Evolutionary conservation across 2,888 invertebrate genomes (phyloP), one percentile per base, ranked within the genome.

Genomic region (Chloroclysta siterata): DNA sequence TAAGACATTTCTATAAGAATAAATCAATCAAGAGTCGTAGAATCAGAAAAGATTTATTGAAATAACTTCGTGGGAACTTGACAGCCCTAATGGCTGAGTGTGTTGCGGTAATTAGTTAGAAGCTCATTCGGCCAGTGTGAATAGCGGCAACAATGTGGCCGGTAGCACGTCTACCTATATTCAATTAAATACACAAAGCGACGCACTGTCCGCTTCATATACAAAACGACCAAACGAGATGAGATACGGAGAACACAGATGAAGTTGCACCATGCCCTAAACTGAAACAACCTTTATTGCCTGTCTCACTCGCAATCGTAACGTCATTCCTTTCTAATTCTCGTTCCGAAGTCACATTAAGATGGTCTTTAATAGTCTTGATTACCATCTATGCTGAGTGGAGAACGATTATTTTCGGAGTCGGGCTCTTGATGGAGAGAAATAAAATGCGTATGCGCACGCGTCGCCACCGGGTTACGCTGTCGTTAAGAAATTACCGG

Each of bases 391-490:
- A 87, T 85, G 87, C 82, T 89, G 90, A 91, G 92, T 91, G 90
- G 87, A 83, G 87, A 88, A 87, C 88, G 92, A 91, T 91, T 89
- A 92, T 91, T 92, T 44, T 88, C 82, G 82, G 87, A 86, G 89
- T 85, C 89, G 88, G 87, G 82, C 79, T 84, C 82, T 87, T 83
- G 88, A 87, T 85, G 86, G 82, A 84, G 85, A 84, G 88, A 87
- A 88, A 90, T 89, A 89, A 90, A 90, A 90, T 89, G 89, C 87
- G 87, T 87, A 80, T 81, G 89, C 89, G 90, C 91, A 89, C 90
- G 89, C 88, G 89, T 88, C 87, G 92, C 92, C 90, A 92, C 92
- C 86, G 90, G 81, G 91, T 92, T 92, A 92, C 92, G 92, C 92
- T 87, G 90, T 90, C 90, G 90, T 90, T 91, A 91, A 90, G 89